These are phyloP conservation scores for Pangasianodon gigas DNA, from an alignment of 2,113 vertebrate genomes.

Conservation along the genomic window DNA sequence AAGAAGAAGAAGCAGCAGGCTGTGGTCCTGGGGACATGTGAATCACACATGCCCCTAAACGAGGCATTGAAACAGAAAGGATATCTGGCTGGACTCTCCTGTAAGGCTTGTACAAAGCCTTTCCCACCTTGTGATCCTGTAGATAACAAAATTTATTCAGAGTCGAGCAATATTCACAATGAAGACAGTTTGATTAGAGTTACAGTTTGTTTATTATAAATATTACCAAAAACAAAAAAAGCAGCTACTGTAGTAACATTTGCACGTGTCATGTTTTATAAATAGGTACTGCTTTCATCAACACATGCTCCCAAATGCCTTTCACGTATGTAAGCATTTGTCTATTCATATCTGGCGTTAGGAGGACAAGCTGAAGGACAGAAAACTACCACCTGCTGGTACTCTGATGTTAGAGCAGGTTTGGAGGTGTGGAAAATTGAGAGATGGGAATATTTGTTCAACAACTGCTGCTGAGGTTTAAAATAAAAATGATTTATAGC, in stretches of 20 bases:
- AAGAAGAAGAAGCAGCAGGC: slow-evolving; percentile 18
- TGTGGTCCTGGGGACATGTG: background rate
- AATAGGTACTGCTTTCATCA: background rate
- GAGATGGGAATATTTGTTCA: no score
- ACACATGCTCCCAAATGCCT: background rate
- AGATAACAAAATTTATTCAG: slow-evolving; percentile 44
- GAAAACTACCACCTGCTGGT: no score
- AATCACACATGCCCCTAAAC: background rate
- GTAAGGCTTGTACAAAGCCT: slow-evolving; percentile 81
- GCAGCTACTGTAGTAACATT: background rate
- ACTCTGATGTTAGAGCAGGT: no score
- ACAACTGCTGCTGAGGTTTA: no score
- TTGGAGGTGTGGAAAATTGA: no score
- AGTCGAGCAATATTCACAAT: background rate
- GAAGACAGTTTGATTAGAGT: background rate
- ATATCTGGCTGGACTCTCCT: slow-evolving; percentile 96
- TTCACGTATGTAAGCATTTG: background rate
- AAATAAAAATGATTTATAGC: background rate
- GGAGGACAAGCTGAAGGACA: no score
- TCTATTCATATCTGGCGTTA: background rate
- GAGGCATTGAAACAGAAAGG: slow-evolving; percentile 72
- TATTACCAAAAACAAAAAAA: background rate
- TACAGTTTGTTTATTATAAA: no score
- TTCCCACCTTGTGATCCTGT: slow-evolving; percentile 82
- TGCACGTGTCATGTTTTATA: background rate